phyloP scores from a whole-genome alignment of 53 echinoderm and acorn worm species.

The Luidia sarsii region DNA sequence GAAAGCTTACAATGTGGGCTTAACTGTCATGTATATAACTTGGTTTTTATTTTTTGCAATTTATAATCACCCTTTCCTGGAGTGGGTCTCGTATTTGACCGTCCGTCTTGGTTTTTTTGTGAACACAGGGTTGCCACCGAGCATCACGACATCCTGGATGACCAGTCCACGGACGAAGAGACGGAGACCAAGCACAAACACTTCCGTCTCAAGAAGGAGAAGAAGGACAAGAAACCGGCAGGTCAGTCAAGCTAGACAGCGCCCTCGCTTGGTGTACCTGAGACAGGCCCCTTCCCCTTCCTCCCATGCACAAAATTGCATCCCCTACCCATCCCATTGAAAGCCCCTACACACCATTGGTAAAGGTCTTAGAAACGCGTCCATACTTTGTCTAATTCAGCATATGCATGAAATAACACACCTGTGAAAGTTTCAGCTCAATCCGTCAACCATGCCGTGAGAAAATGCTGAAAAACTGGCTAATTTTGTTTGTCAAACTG shows the following conservation, averaged over 20 bases:
- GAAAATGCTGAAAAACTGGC: background rate
- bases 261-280: background rate
- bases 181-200: constrained; percentile 80
- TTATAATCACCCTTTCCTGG: no score
- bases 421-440: no score
- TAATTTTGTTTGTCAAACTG: background rate
- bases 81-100: no score
- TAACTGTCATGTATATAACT: no score
- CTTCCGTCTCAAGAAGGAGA: constrained; percentile 82
- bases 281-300: background rate
- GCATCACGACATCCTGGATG: constrained; percentile 88
- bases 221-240: constrained; percentile 75
- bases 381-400: no score
- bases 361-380: no score
- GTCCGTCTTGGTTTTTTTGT: no score
- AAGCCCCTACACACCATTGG: no score
- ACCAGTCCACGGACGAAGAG: constrained; percentile 98
- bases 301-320: background rate
- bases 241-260: background rate
- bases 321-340: background rate
- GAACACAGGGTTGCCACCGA: constrained; percentile 84
- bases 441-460: no score
- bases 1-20: no score
- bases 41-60: no score
- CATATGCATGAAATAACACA: no score